Percentiles rank a stretch among this genome's conserved stretches.
phyloP scores from a whole-genome alignment of 2,113 vertebrate species.

The Coptodon bakossiorum region DNA sequence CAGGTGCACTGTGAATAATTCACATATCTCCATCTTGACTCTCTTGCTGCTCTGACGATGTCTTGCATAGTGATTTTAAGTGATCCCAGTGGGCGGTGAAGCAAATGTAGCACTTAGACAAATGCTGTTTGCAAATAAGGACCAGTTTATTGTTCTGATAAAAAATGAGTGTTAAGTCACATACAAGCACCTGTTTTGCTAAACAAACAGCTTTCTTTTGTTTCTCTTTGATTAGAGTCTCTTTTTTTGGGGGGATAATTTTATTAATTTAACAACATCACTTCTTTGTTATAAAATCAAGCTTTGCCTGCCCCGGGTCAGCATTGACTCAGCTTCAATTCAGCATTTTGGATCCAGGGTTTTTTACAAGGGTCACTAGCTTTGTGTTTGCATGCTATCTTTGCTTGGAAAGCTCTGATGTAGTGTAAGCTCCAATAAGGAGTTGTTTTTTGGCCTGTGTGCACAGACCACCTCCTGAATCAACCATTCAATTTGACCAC shows the following conservation, averaged over 20 bases:
- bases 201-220: not conserved
- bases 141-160: not conserved
- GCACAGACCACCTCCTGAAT: not conserved
- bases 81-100: not conserved
- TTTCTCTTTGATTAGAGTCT: not conserved
- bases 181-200: not conserved
- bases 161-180: not conserved
- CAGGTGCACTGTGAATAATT: not conserved
- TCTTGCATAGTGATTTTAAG: not conserved
- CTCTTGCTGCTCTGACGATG: not conserved
- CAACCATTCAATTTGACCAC: not conserved
- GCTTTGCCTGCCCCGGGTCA: not conserved
- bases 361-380: not conserved
- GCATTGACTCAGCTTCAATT: not conserved
- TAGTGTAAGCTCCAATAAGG: not conserved
- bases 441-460: not conserved
- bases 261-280: not conserved
- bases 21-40: not conserved
- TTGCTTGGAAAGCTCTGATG: not conserved
- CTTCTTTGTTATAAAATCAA: not conserved
- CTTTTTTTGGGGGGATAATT: not conserved
- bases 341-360: not conserved
- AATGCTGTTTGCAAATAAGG: not conserved
- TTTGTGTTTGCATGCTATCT: not conserved
- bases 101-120: not conserved